Evolutionary conservation across 2,888 invertebrate species (phyloP).

Genomic region (Drosophila meridiana): DNA sequence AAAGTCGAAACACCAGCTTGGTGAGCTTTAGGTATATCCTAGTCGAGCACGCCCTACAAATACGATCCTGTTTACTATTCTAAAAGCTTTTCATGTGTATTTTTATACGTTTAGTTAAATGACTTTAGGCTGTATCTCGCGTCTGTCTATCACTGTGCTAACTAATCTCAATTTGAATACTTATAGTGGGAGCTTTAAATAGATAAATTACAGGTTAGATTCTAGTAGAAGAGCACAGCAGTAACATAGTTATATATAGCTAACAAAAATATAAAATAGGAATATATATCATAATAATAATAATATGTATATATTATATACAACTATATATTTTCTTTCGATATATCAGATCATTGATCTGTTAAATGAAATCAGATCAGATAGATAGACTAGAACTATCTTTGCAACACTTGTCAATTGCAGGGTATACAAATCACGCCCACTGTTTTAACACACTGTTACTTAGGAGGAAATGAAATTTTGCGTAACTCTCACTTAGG

Average conservation of each 20-base stretch:
- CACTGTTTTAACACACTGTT: too few species aligned
- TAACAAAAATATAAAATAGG: too few species aligned
- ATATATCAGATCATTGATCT: not conserved
- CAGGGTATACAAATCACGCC: constrained; percentile 24
- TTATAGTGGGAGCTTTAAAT: not conserved
- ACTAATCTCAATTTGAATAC: not conserved
- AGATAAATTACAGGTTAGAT: not conserved
- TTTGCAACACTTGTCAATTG: too few species aligned
- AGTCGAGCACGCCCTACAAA: not conserved
- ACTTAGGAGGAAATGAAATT: constrained; percentile 41
- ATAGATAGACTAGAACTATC: too few species aligned
- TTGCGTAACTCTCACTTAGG: constrained; percentile 10
- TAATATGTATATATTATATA: too few species aligned
- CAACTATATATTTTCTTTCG: not conserved
- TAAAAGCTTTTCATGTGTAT: not conserved
- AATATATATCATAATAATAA: too few species aligned
- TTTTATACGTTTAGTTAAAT: not conserved
- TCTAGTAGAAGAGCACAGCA: not conserved
- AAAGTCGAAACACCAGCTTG: too few species aligned
- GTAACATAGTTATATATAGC: not conserved
- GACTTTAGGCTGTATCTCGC: not conserved
- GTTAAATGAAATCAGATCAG: too few species aligned
- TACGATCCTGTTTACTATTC: not conserved
- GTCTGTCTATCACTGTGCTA: not conserved
- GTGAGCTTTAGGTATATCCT: not conserved